Base-by-base conservation (phyloP, 2,113 vertebrate species). In the Perca fluviatilis region DNA sequence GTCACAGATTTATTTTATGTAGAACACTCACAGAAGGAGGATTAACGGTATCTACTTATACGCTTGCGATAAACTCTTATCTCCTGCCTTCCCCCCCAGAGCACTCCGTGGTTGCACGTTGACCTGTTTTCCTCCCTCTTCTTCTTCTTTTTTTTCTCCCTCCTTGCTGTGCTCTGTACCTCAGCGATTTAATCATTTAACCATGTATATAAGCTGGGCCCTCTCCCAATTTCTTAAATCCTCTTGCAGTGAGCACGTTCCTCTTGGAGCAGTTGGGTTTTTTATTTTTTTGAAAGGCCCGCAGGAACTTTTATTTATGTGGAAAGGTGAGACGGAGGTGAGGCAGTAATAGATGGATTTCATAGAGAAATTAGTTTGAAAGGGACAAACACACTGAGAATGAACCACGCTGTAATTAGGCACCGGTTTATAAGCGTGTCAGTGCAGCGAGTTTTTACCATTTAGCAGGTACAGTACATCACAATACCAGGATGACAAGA, bases 31-130 rank as follows among this genome's bases (percentile, higher is more conserved):
- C 89, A 87, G 76, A 79, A 87, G 84, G 86, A 90, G 93, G 93
- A 94, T 95, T 95, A 94, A 82, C 82, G 16, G 67, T 93, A 93
- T 93, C 90, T 92, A 82, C 89, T 93, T 87, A 85, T 90, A 89
- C 80, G 84, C 88, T 74, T 85, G 84, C 88, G 94, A 93, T 94
- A 93, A 93, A 93, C 86, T 92, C 89, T 92, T 91, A 93, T 94
- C 92, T 93, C 73, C 82, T 69, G 49, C 66, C 65, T 88, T 89
- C 90, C 92, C 40, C 36, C 40, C 94, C 86, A 19, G 85, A 92
- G 92, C 89, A 63, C 87, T 93, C 81, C 79, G 85, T 85, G 88
- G 83, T 84, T 82, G 84, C 92, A 90, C 81, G 61, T 77, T 93
- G 93, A 94, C 93, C 92, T 92, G 93, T 88, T 94, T 94, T 92